phyloP scores from a whole-genome alignment of 2,797 vertebrate species.

The Lutjanus argentimaculatus region DNA sequence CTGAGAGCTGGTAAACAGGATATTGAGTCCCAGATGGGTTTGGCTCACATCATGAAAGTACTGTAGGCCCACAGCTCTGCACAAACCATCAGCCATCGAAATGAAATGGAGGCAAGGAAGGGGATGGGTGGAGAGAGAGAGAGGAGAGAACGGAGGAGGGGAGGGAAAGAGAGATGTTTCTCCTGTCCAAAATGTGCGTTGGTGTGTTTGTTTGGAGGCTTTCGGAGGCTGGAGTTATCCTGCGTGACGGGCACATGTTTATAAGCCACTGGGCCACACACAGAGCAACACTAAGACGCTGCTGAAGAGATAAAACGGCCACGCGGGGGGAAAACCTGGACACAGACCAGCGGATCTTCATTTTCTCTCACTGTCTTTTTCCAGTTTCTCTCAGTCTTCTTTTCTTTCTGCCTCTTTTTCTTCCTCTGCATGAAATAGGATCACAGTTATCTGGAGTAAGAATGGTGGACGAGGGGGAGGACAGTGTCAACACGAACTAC shows the following conservation, averaged over 20 bases:
- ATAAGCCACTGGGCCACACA: slow-evolving; percentile 66
- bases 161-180: slow-evolving; percentile 36
- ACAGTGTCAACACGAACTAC: background rate
- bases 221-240: slow-evolving; percentile 41
- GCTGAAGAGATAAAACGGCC: slow-evolving; percentile 63
- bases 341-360: slow-evolving; percentile 39
- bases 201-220: slow-evolving; percentile 51
- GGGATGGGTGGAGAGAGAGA: background rate
- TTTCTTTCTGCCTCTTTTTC: background rate
- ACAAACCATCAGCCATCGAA: slow-evolving; percentile 43
- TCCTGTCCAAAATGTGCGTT: slow-evolving; percentile 30
- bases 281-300: slow-evolving; percentile 55
- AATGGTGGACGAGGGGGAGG: slow-evolving; percentile 36
- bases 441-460: slow-evolving; percentile 55
- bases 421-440: slow-evolving; percentile 63
- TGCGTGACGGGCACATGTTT: slow-evolving; percentile 59
- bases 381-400: slow-evolving; percentile 17
- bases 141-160: background rate
- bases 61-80: slow-evolving; percentile 56
- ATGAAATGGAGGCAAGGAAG: slow-evolving; percentile 28
- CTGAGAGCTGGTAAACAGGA: slow-evolving; percentile 81
- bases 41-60: slow-evolving; percentile 72
- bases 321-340: slow-evolving; percentile 44
- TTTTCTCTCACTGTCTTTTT: slow-evolving; percentile 25
- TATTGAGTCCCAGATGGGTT: slow-evolving; percentile 74